Evolutionary conservation across 2,113 vertebrate genomes (phyloP).

Genomic region (Engraulis encrasicolus): DNA sequence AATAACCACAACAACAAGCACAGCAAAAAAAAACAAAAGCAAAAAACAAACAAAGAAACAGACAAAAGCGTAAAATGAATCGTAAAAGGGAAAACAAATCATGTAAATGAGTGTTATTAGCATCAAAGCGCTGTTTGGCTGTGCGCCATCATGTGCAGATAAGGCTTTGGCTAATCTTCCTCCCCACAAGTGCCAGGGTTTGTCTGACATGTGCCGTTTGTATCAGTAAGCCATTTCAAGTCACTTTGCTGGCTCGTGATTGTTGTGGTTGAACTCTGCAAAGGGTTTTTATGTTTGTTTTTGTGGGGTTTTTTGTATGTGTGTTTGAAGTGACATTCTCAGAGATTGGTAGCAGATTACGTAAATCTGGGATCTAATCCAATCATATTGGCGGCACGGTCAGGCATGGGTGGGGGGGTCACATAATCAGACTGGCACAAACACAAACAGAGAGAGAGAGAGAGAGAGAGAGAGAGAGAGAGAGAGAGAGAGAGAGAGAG

Average conservation of each 20-base stretch:
- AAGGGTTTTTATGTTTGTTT: not conserved
- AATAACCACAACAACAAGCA: too few relatives aligned
- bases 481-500: constrained; percentile 15
- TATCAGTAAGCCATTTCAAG: not conserved
- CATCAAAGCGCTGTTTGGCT: not conserved
- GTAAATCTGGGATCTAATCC: not conserved
- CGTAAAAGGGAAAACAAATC: not conserved
- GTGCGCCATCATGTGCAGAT: not conserved
- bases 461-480: constrained; percentile 40
- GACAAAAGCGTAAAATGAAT: not conserved
- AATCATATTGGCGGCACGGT: not conserved
- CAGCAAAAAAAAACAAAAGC: too few relatives aligned
- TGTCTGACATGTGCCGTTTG: not conserved
- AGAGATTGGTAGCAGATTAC: not conserved
- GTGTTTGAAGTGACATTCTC: not conserved
- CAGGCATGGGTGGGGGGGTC: not conserved
- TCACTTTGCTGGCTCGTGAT: not conserved
- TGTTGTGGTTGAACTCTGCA: not conserved
- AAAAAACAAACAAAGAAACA: not conserved
- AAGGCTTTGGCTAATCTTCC: not conserved
- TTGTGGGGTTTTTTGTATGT: too few relatives aligned
- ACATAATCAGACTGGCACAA: not conserved
- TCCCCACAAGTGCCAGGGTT: not conserved
- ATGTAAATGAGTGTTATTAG: not conserved
- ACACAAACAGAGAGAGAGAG: constrained; percentile 37